Evolutionary conservation across 2,113 vertebrate genomes (phyloP), one percentile per base, ranked within the genome.

Genomic region (Pionites leucogaster): DNA sequence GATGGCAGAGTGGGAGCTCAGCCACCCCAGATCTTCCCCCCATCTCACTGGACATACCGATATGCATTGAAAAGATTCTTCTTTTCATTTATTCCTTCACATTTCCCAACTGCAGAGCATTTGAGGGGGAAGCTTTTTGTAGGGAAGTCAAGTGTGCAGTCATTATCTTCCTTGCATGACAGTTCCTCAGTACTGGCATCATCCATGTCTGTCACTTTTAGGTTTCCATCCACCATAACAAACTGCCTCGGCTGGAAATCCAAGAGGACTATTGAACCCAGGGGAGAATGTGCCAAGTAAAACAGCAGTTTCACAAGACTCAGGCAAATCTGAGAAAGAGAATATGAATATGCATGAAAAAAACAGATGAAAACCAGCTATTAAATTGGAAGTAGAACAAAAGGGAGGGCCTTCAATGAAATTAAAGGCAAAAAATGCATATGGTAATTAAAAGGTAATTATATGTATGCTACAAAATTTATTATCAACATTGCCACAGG

Each of bases 241-340:
- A 99, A 99, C 98, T 99, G 99, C 53, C 98, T 98, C 2, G 99
- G 99, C 97, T 99, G 99, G 97, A 99, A 99, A 98, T 99, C 99
- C 98, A 99, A 97, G 88, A 99, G 98, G 49, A 97, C 98, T 96
- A 99, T 98, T 10, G 99, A 99, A 88, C 99, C 99, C 95, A 99
- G 96, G 19, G 99, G 98, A 27, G 99, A 99, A 95, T 95, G 97
- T 72, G 99, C 98, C 81, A 99, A 98, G 96, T 99, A 99, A 97
- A 98, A 98, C 65, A 99, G 98, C 83, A 99, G 98, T 81, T 98
- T 95, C 85, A 98, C 98, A 93, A 99, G 98, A 84, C 98, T 98
- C 91, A 99, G 96, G 97, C 99, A 99, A 94, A 99, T 98, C 99
- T 99, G 97, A 65, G 90, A 93, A 80, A 86, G 80, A 92, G 77